Base-by-base conservation (phyloP, 2,113 vertebrate genomes). In the Clarias batrachus region DNA sequence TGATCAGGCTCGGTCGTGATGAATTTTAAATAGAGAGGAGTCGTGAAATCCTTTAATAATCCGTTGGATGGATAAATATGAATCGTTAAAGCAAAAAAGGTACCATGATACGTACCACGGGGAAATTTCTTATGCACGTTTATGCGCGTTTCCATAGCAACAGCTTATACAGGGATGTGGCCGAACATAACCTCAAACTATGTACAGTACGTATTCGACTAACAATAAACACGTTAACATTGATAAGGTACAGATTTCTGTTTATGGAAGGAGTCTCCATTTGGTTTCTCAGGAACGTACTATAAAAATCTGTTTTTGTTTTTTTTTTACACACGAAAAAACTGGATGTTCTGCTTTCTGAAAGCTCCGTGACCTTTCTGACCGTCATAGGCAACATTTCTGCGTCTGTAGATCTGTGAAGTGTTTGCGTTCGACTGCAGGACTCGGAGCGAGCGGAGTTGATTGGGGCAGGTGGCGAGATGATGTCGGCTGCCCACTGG, bases 391-490 rank as follows among this genome's bases (percentile, higher is more conserved):
- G 6, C 33, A 59, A 3, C 30, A 25, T 56, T 77, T 57, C 16
- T 79, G 77, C 27, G 5, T 77, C 19, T 9, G 56, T 77, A 25
- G n/a, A 8, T 56, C n/a, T 14, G 9, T 17, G 33, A 5, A 33
- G 27, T 33, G 27, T 59, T 60, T 60, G 76, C 23, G 52, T 33
- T 37, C 27, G 56, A 79, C 3, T 33, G 77, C 27, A 80, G 77
- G 56, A 21, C 21, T 80, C 33, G 1, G 52, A 33, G 54, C 12
- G 30, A 33, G 56, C 59, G 33, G 7, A 12, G 78, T 12, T 62
- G 78, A 81, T 81, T 25, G 30, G 78, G 7, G 78, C 57, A 81
- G 30, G 78, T 81, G 78, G 78, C 16, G 33, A 60, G 57, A 21
- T 14, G 78, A 81, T 62, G 57, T 16, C 78, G 19, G 57, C 57